Conservation (phyloP, 2,888 invertebrate species). For the Temnothorax unifasciatus region DNA sequence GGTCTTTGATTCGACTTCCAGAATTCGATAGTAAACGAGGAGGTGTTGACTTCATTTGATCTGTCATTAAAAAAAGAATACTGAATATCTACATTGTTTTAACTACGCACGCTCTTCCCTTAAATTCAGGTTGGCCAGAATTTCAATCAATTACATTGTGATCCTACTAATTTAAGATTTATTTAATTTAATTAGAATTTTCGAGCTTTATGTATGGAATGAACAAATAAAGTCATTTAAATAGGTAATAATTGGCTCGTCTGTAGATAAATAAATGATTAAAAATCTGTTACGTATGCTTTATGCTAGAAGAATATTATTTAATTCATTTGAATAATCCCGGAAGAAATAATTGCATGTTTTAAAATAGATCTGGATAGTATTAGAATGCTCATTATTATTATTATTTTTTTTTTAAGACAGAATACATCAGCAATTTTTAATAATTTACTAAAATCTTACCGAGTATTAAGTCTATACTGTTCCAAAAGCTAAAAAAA, state of each 20-base stretch:
- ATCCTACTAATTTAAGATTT: not conserved
- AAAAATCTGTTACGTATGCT: not conserved
- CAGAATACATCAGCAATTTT: conserved; percentile 4
- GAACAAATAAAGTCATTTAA: not conserved
- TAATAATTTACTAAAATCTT: conserved; percentile 1
- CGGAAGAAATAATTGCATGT: not conserved
- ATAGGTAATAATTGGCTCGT: not conserved
- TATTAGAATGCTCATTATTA: not conserved
- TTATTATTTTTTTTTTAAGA: not conserved
- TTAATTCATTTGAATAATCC: not conserved
- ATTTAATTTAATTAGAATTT: not conserved
- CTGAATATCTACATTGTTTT: not conserved
- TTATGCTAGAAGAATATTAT: not conserved
- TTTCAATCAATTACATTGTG: not conserved
- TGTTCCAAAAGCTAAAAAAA: not conserved
- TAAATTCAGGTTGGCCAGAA: not conserved
- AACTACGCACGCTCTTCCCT: not conserved
- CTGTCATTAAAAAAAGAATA: not conserved
- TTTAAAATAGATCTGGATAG: not conserved
- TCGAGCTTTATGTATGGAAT: not conserved
- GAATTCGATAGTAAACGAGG: not conserved
- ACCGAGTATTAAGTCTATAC: not conserved
- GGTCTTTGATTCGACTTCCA: not conserved
- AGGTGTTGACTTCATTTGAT: not conserved
- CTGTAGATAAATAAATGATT: not conserved